Percentiles rank a stretch among this genome's conserved stretches.
These are phyloP conservation scores for Acridotheres tristis DNA, from an alignment of 2,797 vertebrate genomes.

Conservation along the genomic window DNA sequence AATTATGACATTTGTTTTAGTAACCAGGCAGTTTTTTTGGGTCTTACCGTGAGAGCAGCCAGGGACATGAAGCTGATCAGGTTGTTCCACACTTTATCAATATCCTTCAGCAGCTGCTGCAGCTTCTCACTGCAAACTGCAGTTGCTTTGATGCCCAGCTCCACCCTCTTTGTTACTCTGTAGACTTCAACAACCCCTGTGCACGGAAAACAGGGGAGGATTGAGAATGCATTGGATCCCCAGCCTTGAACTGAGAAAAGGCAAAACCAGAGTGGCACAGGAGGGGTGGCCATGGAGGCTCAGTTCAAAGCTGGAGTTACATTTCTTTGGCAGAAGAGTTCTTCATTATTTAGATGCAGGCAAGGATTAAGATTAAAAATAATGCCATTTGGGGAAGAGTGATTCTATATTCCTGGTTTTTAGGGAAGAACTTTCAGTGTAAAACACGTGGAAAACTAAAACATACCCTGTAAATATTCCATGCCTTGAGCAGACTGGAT, in stretches of 20 bases:
- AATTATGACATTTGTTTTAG: background rate
- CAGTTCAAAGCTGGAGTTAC: background rate
- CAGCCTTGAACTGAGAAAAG: background rate
- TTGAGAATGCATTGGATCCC: background rate
- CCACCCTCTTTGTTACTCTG: constrained; percentile 92
- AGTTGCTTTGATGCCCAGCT: constrained; percentile 95
- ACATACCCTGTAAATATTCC: constrained; percentile 97
- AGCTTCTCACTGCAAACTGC: constrained; percentile 97
- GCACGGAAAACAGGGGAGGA: background rate
- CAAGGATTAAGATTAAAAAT: background rate
- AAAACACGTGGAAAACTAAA: background rate
- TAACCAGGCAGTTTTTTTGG: background rate
- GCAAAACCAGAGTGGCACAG: background rate
- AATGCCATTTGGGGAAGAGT: background rate
- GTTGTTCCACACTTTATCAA: constrained; percentile 97
- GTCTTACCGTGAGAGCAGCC: constrained; percentile 89
- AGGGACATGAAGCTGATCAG: constrained; percentile 97
- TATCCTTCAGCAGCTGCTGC: constrained; percentile 93
- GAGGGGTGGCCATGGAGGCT: fast-evolving
- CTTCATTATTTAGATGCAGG: background rate
- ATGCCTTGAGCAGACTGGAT: constrained; percentile 98
- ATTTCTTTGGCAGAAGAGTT: background rate
- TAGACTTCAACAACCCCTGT: constrained; percentile 98
- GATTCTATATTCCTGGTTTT: background rate
- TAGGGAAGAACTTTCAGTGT: background rate